These are phyloP conservation scores for Lycaena phlaeas DNA, from an alignment of 2,888 invertebrate genomes.

Conservation along the genomic window DNA sequence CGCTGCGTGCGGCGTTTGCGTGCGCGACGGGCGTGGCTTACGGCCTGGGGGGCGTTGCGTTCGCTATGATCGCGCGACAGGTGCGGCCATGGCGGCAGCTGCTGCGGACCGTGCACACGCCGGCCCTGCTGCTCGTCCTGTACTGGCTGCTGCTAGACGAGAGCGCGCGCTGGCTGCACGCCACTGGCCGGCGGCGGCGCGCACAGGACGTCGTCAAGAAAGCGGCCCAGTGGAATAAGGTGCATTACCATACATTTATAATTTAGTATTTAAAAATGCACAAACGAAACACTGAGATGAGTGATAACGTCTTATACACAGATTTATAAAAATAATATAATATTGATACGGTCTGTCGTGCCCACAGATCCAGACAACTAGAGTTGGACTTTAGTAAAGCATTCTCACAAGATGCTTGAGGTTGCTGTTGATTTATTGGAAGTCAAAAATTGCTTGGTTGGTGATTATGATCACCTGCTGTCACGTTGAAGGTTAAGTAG, in stretches of 20 bases:
- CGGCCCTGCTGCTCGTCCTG: constrained; percentile 76
- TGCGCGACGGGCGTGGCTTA: constrained; percentile 55
- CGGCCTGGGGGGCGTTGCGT: constrained; percentile 71
- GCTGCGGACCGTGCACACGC: constrained; percentile 76
- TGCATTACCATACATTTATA: constrained; percentile 19
- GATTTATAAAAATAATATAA: too few relatives aligned
- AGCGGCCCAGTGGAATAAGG: constrained; percentile 77
- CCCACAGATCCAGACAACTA: too few relatives aligned
- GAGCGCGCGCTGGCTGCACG: constrained; percentile 83
- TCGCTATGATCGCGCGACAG: constrained; percentile 46
- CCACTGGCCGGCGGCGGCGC: constrained; percentile 68
- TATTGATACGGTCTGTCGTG: too few relatives aligned
- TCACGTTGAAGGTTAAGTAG: too few relatives aligned
- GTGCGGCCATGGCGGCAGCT: constrained; percentile 79
- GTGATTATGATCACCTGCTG: too few relatives aligned
- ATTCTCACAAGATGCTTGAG: too few relatives aligned
- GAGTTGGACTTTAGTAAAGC: too few relatives aligned
- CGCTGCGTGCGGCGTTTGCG: constrained; percentile 50
- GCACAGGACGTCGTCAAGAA: constrained; percentile 73
- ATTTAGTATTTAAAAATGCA: neutral
- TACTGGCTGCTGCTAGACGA: constrained; percentile 81
- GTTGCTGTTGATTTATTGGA: too few relatives aligned
- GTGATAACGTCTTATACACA: too few relatives aligned
- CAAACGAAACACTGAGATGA: too few relatives aligned
- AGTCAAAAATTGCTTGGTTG: too few relatives aligned